These are phyloP conservation scores for Parelbella ahira DNA, from an alignment of 2,888 invertebrate species.

Conservation along the genomic window DNA sequence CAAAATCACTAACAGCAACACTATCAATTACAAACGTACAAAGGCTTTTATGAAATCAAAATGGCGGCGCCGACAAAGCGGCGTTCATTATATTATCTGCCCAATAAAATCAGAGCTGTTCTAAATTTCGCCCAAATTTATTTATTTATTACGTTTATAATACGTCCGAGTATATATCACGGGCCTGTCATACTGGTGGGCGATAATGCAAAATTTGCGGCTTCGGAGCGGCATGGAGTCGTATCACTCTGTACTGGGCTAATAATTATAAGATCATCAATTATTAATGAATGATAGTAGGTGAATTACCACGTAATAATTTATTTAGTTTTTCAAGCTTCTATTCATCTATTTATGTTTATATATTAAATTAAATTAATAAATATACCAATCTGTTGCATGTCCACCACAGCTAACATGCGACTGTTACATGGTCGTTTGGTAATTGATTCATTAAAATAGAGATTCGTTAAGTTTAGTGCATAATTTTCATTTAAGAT, in stretches of 20 bases:
- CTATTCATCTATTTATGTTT: no score
- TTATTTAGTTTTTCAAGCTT: no score
- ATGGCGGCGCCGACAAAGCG: constrained; percentile 43
- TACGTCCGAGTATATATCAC: constrained; percentile 78
- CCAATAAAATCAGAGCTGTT: constrained; percentile 67
- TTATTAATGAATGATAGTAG: no score
- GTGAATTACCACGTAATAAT: no score
- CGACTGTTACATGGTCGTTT: no score
- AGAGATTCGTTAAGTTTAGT: no score
- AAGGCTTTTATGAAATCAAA: constrained; percentile 18
- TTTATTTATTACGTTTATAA: constrained; percentile 80
- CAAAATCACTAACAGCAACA: constrained; percentile 12
- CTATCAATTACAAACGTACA: constrained; percentile 22
- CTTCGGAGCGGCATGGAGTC: constrained; percentile 44
- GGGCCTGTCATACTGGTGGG: constrained; percentile 70
- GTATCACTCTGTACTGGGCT: constrained; percentile 26
- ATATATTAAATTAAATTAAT: no score
- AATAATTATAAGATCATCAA: no score
- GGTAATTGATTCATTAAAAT: no score
- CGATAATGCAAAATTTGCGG: constrained; percentile 77
- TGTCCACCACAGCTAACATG: no score
- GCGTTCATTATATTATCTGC: constrained; percentile 59
- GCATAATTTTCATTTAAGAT: no score
- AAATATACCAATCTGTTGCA: no score
- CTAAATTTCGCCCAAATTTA: constrained; percentile 76